Evolutionary conservation across 2,113 vertebrate genomes (phyloP).

Genomic region (Malaclemys terrapin): DNA sequence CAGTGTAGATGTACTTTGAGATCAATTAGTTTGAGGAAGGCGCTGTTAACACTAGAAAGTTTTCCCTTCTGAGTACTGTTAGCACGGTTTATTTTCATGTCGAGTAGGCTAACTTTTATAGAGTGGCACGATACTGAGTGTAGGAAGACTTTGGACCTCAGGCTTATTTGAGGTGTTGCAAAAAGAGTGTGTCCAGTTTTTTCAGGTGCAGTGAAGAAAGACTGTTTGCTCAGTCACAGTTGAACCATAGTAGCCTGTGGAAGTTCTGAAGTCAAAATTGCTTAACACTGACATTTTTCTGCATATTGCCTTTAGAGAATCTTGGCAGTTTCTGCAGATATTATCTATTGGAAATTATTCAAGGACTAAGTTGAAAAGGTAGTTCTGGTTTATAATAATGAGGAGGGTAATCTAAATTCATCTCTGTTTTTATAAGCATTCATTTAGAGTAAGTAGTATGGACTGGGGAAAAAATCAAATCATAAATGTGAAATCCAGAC

Average conservation of each 20-base stretch:
- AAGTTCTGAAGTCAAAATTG: constrained; percentile 16
- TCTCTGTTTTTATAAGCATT: constrained; percentile 61
- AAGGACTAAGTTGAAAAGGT: constrained; percentile 35
- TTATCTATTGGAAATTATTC: constrained; percentile 61
- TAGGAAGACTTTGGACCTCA: not conserved
- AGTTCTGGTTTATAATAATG: constrained; percentile 58
- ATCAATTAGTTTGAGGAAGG: not conserved
- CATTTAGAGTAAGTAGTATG: constrained; percentile 36
- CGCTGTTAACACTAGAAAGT: not conserved
- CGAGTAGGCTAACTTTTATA: not conserved
- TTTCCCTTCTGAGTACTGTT: not conserved
- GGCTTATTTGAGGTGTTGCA: not conserved
- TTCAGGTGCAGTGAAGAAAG: not conserved
- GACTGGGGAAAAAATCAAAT: constrained; percentile 12
- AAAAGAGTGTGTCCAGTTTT: not conserved
- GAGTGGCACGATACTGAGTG: not conserved
- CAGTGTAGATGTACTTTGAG: not conserved
- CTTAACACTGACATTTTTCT: not conserved
- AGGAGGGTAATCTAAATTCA: constrained; percentile 53
- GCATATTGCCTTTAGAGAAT: not conserved
- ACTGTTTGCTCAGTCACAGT: not conserved
- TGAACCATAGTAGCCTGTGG: not conserved
- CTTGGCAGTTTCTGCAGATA: constrained; percentile 44
- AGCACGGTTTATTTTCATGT: not conserved
- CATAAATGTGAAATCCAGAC: constrained; percentile 44